These are phyloP conservation scores for Drosophila sp. DNA, from an alignment of 1,140 invertebrate genomes.

Conservation along the genomic window DNA sequence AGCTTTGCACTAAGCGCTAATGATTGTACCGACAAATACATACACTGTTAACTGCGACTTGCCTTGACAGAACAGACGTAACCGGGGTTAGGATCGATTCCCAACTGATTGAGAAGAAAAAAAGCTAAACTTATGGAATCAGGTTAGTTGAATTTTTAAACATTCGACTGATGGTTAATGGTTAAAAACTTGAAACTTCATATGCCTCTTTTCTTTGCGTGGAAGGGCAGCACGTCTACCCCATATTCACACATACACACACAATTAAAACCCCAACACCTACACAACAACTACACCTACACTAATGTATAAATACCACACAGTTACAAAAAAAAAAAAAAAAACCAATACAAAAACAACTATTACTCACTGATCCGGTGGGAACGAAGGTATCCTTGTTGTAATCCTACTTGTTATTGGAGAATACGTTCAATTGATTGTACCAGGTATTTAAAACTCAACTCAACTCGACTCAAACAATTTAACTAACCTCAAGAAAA, in stretches of 20 bases:
- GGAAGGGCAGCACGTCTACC: too few species aligned
- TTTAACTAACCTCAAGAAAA: constrained; percentile 33
- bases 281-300: constrained; percentile 12
- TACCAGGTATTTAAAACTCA: constrained; percentile 52
- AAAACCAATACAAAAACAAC: too few species aligned
- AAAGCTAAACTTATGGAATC: constrained; percentile 19
- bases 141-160: constrained; percentile 40
- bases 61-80: background rate
- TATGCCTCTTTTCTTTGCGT: background rate
- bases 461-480: constrained; percentile 23
- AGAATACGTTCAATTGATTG: constrained; percentile 49
- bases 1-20: background rate
- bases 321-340: background rate
- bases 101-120: constrained; percentile 19
- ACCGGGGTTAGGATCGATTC: constrained; percentile 12
- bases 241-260: background rate
- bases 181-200: constrained; percentile 5
- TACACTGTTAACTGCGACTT: background rate
- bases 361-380: constrained; percentile 34
- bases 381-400: constrained; percentile 37
- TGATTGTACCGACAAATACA: background rate
- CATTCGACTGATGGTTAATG: constrained; percentile 34
- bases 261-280: constrained; percentile 1
- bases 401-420: constrained; percentile 41
- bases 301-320: constrained; percentile 9